phyloP scores from a whole-genome alignment of 2,888 invertebrate species.

The Himalopsyche tibetana region DNA sequence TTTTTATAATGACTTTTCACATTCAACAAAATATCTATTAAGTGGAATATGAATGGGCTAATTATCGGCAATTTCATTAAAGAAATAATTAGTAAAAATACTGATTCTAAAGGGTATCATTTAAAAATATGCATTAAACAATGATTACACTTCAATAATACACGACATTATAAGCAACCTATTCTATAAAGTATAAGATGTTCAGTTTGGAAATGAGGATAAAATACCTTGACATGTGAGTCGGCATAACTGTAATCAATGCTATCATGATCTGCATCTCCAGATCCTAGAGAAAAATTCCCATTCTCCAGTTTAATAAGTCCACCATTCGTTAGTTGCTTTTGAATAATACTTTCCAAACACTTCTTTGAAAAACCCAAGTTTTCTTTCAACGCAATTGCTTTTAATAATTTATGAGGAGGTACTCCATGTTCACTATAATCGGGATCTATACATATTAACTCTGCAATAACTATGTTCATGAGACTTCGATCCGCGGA shows the following conservation, averaged over 20 bases:
- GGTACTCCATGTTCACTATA: slow-evolving; percentile 85
- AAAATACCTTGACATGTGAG: slow-evolving; percentile 72
- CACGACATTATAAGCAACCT: no score
- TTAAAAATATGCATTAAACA: no score
- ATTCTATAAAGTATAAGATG: no score
- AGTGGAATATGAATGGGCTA: no score
- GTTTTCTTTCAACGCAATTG: slow-evolving; percentile 80
- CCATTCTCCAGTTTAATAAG: slow-evolving; percentile 82
- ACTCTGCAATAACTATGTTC: slow-evolving; percentile 83
- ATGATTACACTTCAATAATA: no score
- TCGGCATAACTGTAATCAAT: slow-evolving; percentile 74
- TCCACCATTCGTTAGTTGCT: slow-evolving; percentile 83
- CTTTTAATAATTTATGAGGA: slow-evolving; percentile 81
- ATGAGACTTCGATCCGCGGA: slow-evolving; percentile 76
- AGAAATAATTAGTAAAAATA: no score
- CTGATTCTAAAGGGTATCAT: no score
- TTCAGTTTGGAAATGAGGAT: no score
- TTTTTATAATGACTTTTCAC: no score
- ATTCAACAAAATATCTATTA: no score
- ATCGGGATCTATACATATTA: slow-evolving; percentile 84
- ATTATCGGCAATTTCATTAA: no score
- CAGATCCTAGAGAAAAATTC: slow-evolving; percentile 82
- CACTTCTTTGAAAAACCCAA: slow-evolving; percentile 80
- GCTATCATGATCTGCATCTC: slow-evolving; percentile 70
- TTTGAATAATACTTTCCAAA: slow-evolving; percentile 81